These are phyloP conservation scores for Dynastes tityus DNA, from an alignment of 2,888 invertebrate genomes.

Conservation along the genomic window DNA sequence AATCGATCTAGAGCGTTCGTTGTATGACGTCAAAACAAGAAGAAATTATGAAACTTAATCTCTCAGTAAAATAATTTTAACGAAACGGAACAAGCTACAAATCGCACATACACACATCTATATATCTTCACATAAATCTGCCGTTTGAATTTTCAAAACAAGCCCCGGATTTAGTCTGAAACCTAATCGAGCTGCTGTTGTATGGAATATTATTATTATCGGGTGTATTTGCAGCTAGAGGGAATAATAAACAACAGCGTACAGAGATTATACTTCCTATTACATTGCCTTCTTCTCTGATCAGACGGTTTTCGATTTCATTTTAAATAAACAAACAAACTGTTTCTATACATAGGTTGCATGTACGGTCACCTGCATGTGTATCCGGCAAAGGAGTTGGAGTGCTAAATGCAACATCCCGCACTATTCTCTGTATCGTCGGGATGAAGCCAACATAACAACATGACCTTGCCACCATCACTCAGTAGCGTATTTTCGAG, in stretches of 20 bases:
- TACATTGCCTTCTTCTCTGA: neutral
- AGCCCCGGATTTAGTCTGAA: constrained; percentile 1
- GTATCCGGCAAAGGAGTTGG: too few relatives aligned
- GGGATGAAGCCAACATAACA: too few relatives aligned
- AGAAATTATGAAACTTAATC: constrained; percentile 4
- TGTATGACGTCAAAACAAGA: too few relatives aligned
- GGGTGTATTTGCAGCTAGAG: constrained; percentile 9
- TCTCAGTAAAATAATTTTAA: constrained; percentile 12
- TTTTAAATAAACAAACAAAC: constrained; percentile 1
- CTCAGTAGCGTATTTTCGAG: too few relatives aligned
- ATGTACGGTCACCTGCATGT: neutral
- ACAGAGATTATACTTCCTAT: constrained; percentile 1
- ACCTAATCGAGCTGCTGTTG: constrained; percentile 1
- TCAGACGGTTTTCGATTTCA: neutral
- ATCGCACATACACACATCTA: constrained; percentile 11
- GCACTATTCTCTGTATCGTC: too few relatives aligned
- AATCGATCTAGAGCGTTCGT: too few relatives aligned
- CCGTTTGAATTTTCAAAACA: constrained; percentile 8
- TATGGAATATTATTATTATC: constrained; percentile 3
- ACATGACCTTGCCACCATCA: too few relatives aligned
- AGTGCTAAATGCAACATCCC: too few relatives aligned
- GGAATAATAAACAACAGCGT: neutral
- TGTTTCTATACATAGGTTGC: neutral
- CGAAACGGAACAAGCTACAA: constrained; percentile 10
- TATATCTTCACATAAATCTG: constrained; percentile 4